These are phyloP conservation scores for Aegotheles bennettii DNA, from an alignment of 2,113 vertebrate genomes.

Conservation along the genomic window DNA sequence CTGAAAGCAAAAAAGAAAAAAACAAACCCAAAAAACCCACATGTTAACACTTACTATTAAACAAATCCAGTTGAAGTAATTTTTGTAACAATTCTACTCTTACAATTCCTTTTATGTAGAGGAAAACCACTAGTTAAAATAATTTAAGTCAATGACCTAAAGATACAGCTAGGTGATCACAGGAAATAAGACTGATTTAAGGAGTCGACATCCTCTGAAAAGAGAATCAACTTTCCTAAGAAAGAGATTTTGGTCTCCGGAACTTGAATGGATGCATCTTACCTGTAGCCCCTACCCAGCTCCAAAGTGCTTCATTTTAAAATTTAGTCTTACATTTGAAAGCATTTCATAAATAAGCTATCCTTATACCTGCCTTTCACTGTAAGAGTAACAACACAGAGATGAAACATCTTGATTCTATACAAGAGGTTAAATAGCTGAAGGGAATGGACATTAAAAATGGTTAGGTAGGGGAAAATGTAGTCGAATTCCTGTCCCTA, in stretches of 20 bases:
- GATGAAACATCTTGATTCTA: not conserved
- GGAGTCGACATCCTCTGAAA: not conserved
- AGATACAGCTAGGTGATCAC: not conserved
- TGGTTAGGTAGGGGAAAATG: not conserved
- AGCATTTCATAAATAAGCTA: not conserved
- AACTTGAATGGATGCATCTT: not conserved
- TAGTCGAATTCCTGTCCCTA: not conserved
- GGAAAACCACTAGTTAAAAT: not conserved
- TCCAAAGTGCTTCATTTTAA: not conserved
- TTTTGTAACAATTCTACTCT: not conserved
- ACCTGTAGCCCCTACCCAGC: not conserved
- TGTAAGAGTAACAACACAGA: not conserved
- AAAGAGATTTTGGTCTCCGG: not conserved
- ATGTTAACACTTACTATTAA: not conserved
- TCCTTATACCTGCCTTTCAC: not conserved
- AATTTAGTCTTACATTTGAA: not conserved
- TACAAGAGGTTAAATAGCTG: not conserved
- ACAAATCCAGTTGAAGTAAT: not conserved
- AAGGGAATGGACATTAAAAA: not conserved
- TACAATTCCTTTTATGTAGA: not conserved
- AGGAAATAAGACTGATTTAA: not conserved
- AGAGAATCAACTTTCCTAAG: not conserved
- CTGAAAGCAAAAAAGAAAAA: conserved; percentile 62
- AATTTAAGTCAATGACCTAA: not conserved
- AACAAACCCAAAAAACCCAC: not conserved